A percentile compares a stretch with the other conserved stretches of the same genome.
phyloP scores from a whole-genome alignment of 2,888 invertebrate genomes.

The Lottia gigantea region DNA sequence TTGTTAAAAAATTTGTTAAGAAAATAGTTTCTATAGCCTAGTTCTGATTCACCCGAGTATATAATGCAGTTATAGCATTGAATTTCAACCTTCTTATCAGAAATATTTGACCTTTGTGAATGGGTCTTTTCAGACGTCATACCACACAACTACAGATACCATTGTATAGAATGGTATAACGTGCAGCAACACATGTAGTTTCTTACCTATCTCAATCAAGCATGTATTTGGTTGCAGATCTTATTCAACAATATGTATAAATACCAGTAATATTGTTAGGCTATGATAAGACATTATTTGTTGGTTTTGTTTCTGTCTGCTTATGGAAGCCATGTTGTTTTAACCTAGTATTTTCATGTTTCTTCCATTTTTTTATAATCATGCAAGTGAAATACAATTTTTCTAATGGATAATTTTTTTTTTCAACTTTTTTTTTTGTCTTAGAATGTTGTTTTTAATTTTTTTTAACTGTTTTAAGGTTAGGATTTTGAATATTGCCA shows the following conservation, averaged over 20 bases:
- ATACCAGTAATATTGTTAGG: neutral
- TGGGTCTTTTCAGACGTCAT: conserved; percentile 2
- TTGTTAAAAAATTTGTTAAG: no score
- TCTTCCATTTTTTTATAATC: no score
- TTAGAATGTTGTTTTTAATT: no score
- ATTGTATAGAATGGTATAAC: neutral
- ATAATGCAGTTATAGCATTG: neutral
- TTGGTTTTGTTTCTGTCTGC: neutral
- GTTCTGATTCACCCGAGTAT: no score
- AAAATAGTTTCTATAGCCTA: no score
- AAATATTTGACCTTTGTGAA: conserved; percentile 8
- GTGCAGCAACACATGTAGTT: neutral
- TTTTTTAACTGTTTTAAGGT: no score
- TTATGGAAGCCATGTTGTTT: conserved; percentile 5
- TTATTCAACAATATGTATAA: neutral
- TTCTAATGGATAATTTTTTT: no score
- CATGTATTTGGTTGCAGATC: neutral
- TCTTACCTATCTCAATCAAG: conserved; percentile 1
- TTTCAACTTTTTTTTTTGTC: no score
- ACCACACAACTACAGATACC: conserved; percentile 3
- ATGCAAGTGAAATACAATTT: no score
- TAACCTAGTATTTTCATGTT: neutral
- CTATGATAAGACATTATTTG: conserved; percentile 7
- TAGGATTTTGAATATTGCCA: no score
- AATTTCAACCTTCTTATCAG: conserved; percentile 1